Evolutionary conservation across 2,888 invertebrate species (phyloP).

Genomic region (Desoria tigrina): DNA sequence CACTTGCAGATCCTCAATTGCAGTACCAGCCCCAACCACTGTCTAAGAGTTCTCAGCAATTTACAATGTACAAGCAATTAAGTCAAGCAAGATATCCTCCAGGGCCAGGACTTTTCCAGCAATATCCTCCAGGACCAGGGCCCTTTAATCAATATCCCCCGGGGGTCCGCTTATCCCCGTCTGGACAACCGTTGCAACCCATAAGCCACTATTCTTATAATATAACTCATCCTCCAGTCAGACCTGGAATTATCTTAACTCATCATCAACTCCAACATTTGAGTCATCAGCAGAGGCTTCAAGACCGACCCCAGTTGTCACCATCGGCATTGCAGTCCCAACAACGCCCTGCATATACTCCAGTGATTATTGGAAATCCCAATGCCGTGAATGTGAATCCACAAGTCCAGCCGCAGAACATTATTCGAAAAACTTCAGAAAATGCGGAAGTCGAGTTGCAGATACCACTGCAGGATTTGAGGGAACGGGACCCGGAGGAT

Average conservation of each 20-base stretch:
- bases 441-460: background rate
- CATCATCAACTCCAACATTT: conserved; percentile 12
- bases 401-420: background rate
- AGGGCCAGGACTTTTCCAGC: too few species aligned
- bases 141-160: background rate
- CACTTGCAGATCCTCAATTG: background rate
- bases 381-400: background rate
- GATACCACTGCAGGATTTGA: background rate
- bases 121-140: too few species aligned
- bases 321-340: background rate
- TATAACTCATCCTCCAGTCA: conserved; percentile 1
- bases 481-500: conserved; percentile 2
- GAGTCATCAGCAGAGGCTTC: background rate
- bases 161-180: background rate
- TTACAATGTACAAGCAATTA: conserved; percentile 12
- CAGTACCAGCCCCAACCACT: background rate
- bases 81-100: background rate
- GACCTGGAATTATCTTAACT: background rate
- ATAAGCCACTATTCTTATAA: background rate
- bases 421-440: background rate
- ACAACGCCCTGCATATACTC: background rate
- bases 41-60: conserved; percentile 6
- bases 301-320: background rate
- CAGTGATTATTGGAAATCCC: conserved; percentile 11
- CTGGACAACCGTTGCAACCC: background rate